These are phyloP conservation scores for Acanthiza pusilla DNA, from an alignment of 2,797 vertebrate species.

Conservation along the genomic window DNA sequence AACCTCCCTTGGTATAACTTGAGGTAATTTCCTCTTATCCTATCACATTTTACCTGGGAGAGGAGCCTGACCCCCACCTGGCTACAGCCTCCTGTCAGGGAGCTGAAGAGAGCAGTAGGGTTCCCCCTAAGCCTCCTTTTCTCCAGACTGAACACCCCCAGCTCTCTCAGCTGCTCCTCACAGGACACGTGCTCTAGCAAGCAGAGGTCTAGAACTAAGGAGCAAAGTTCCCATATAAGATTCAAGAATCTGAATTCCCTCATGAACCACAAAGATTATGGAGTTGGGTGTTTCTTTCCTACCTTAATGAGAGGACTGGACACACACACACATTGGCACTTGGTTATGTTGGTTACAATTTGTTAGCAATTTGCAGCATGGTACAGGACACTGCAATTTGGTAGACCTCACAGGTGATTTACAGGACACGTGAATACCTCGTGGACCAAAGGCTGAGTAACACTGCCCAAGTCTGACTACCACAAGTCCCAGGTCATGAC, in stretches of 20 bases:
- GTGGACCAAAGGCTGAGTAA: constrained; percentile 13
- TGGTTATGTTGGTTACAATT: neutral
- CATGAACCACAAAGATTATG: accelerated
- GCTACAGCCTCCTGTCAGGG: neutral
- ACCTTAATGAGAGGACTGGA: neutral
- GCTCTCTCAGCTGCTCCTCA: neutral
- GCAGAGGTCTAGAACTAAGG: neutral
- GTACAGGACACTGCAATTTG: constrained; percentile 12
- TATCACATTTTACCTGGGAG: neutral
- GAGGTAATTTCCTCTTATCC: neutral
- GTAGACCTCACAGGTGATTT: constrained; percentile 11
- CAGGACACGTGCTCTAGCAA: neutral
- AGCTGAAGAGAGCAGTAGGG: neutral
- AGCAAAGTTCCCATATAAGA: neutral
- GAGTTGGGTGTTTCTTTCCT: neutral
- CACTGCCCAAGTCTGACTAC: neutral
- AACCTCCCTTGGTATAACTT: neutral
- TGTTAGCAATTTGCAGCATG: neutral
- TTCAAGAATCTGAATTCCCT: neutral
- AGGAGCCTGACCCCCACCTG: neutral
- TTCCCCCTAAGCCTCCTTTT: neutral
- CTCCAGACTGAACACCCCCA: neutral
- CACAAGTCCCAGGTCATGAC: neutral
- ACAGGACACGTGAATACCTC: neutral
- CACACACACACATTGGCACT: neutral